Conservation (phyloP, 2,113 vertebrate genomes). For the Heterocephalus glaber region DNA sequence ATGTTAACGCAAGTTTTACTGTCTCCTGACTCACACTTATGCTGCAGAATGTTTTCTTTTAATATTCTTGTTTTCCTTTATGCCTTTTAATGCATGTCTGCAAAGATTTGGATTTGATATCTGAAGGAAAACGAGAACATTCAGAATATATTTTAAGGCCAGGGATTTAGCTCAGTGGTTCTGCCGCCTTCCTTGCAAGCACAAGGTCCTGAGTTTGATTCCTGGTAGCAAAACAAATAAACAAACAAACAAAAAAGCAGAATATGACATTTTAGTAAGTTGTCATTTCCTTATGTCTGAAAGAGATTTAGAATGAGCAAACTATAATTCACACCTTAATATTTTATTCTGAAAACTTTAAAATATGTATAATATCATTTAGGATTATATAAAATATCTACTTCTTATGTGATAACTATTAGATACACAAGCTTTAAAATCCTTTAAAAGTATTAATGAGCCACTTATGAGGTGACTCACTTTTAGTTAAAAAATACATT, state of each 20-base stretch:
- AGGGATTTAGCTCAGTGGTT: too few relatives aligned
- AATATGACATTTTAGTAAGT: neutral
- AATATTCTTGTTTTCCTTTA: neutral
- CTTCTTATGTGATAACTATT: neutral
- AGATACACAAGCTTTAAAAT: neutral
- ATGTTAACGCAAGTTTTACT: neutral
- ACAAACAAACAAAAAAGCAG: too few relatives aligned
- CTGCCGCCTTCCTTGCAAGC: too few relatives aligned
- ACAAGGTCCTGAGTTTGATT: too few relatives aligned
- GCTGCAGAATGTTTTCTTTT: neutral
- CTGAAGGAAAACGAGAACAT: neutral
- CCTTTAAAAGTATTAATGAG: neutral
- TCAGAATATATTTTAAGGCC: neutral
- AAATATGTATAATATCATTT: neutral
- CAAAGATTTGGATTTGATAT: neutral
- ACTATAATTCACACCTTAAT: neutral
- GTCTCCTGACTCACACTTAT: neutral
- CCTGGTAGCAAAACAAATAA: too few relatives aligned
- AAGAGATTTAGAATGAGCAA: neutral
- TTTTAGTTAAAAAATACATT: neutral
- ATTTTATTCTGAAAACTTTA: neutral
- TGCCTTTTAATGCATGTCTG: neutral
- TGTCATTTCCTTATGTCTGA: neutral
- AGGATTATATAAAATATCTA: neutral
- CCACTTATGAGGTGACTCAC: neutral